Base-by-base conservation (phyloP, 2,888 invertebrate genomes). In the Sinotaia quadrata region DNA sequence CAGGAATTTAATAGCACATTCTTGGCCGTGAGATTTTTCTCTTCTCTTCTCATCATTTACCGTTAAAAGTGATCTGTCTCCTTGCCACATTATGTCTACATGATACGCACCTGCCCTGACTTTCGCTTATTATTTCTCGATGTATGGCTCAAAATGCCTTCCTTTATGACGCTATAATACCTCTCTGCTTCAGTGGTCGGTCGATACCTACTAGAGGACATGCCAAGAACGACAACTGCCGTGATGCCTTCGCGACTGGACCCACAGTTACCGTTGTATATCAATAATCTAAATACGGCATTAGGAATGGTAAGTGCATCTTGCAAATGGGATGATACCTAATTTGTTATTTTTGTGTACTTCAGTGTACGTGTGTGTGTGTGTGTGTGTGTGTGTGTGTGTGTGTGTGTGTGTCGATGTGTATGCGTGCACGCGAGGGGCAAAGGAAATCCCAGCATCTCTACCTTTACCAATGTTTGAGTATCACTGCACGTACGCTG, bases 211-310 rank as follows among this genome's bases (percentile, higher is more conserved):
- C 51, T 57, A 4, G 34, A 36, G n/a, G 41, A 41, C 33, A 27
- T 71, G 31, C 68, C 63, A 0, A 44, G 44, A 18, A 41, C 44
- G 21, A 60, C 54, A 29, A 63, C 44, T 21, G 47, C 47, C 47
- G 18, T 47, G n/a, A 52, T 71, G 1, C 29, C 36, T 5, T 65
- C 71, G 3, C n/a, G 71, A 12, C 65, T 71, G 10, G 47, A 58
- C 34, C 44, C 63, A 2, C 58, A 29, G 21, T 27, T 59, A 21
- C 44, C 31, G 3, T 59, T 69, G 8, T 69, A 69, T 41, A 44
- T 69, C 41, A 69, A 69, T 60, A 62, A 57, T 24, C 59, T 69
- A 52, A 31, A 51, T 7, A 49, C 63, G 2, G 57, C 33, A 12
- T 29, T 49, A 5, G 59, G 65, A 5, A 27, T 52, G 69, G 69